These are phyloP conservation scores for Apamea epomidion DNA, from an alignment of 2,888 invertebrate species.

Conservation along the genomic window DNA sequence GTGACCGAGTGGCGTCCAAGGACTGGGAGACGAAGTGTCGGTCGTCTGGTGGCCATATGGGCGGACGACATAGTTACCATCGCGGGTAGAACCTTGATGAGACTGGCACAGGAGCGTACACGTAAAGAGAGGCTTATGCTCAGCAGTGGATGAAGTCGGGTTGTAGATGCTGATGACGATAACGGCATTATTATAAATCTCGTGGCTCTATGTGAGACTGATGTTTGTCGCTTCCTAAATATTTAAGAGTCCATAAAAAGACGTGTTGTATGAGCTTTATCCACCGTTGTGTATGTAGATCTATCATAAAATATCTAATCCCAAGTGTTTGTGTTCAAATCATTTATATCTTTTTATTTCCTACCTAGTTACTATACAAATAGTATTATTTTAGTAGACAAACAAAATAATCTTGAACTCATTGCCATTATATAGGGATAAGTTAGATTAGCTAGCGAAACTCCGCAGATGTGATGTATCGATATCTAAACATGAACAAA, in stretches of 20 bases:
- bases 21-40: not conserved
- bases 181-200: not conserved
- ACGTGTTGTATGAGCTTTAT: not conserved
- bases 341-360: conserved; percentile 1
- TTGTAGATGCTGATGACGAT: not conserved
- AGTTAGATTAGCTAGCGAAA: not conserved
- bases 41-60: not conserved
- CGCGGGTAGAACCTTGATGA: too few species aligned
- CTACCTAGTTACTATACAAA: not conserved
- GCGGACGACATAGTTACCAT: not conserved
- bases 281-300: not conserved
- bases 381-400: not conserved
- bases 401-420: not conserved
- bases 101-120: too few species aligned
- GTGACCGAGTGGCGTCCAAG: not conserved
- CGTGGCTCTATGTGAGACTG: not conserved
- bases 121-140: not conserved
- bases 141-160: not conserved
- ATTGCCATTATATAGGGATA: not conserved
- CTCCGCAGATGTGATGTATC: not conserved
- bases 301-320: not conserved
- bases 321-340: not conserved
- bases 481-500: not conserved
- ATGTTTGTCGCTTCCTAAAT: not conserved
- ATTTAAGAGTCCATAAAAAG: not conserved